These are phyloP conservation scores for Halictus ligatus DNA, from an alignment of 2,888 invertebrate species.

Conservation along the genomic window DNA sequence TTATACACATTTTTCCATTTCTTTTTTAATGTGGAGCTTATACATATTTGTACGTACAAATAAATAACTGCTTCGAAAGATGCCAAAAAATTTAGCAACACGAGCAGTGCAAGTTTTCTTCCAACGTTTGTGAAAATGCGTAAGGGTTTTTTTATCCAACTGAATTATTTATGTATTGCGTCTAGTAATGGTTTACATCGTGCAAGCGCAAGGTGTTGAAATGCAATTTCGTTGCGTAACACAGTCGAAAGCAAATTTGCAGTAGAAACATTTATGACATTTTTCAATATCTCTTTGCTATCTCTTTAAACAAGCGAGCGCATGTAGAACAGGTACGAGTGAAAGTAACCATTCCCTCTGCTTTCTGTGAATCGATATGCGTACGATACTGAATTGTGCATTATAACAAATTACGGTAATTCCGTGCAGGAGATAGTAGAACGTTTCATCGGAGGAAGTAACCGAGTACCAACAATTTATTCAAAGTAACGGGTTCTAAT, in stretches of 20 bases:
- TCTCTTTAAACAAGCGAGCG: constrained; percentile 1
- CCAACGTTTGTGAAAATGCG: too few relatives aligned
- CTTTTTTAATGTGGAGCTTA: too few relatives aligned
- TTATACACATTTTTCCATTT: too few relatives aligned
- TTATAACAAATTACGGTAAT: constrained; percentile 45
- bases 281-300: constrained; percentile 20
- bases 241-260: neutral
- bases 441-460: constrained; percentile 28
- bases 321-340: constrained; percentile 37
- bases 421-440: constrained; percentile 30
- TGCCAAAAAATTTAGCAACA: too few relatives aligned
- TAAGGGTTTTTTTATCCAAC: too few relatives aligned
- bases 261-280: constrained; percentile 13
- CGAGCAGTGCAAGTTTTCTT: too few relatives aligned
- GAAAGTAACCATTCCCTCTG: constrained; percentile 47
- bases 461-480: constrained; percentile 45
- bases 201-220: neutral
- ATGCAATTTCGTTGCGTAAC: neutral
- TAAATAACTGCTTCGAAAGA: too few relatives aligned
- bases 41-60: too few relatives aligned
- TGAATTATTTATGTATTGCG: too few relatives aligned
- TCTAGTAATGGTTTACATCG: too few relatives aligned
- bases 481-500: neutral
- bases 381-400: constrained; percentile 28
- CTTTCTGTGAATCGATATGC: constrained; percentile 53